These are phyloP conservation scores for Cerastoderma edule DNA, from an alignment of 2,888 invertebrate species.

Conservation along the genomic window DNA sequence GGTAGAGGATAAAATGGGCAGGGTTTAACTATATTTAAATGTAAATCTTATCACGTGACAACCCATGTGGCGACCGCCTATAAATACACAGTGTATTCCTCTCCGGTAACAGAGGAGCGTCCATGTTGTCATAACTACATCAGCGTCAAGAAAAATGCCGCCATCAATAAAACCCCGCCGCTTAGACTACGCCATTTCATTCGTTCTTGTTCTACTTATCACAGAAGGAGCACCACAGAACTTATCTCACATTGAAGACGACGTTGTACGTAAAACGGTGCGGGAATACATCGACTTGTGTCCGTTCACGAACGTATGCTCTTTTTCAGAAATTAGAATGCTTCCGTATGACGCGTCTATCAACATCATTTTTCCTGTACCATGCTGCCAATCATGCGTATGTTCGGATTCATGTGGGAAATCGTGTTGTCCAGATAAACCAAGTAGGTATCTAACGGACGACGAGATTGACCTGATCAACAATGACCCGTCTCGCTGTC, in stretches of 20 bases:
- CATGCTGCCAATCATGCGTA: slow-evolving; percentile 1
- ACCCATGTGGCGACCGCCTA: too few relatives aligned
- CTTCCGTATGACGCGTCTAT: background rate
- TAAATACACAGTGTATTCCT: too few relatives aligned
- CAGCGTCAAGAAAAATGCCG: too few relatives aligned
- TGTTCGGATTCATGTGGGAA: background rate
- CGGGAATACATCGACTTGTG: background rate
- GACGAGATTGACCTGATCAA: background rate
- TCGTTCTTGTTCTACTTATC: too few relatives aligned
- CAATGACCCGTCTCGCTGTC: background rate
- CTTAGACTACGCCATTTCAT: too few relatives aligned
- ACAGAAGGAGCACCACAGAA: too few relatives aligned
- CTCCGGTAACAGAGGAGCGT: too few relatives aligned
- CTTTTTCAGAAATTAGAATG: background rate
- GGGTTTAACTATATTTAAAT: too few relatives aligned
- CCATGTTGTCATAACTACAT: too few relatives aligned
- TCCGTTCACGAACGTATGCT: slow-evolving; percentile 5
- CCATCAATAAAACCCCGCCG: too few relatives aligned
- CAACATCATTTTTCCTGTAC: background rate
- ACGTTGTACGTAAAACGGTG: background rate
- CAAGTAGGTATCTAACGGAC: background rate
- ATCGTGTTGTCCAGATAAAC: slow-evolving; percentile 21
- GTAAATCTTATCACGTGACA: too few relatives aligned
- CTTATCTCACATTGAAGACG: slow-evolving; percentile 3
- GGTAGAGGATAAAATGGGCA: too few relatives aligned